A percentile compares a stretch with the other conserved stretches of the same genome.
Conservation (phyloP, 1,140 invertebrate genomes). For the Bradysia coprophila region DNA sequence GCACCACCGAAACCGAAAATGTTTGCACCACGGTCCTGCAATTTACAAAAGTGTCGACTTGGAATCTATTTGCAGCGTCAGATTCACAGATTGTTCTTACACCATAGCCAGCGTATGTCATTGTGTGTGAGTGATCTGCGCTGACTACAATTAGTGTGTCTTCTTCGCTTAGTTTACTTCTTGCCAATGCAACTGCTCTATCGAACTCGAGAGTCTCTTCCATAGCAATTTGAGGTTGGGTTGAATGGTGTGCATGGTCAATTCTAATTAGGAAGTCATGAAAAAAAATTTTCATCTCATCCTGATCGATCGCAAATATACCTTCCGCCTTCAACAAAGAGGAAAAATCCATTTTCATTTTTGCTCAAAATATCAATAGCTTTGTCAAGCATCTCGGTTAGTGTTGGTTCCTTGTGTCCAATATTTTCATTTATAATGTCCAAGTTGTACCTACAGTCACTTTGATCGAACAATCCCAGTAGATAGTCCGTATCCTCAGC, state of each 20-base stretch:
- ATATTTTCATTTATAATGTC: slow-evolving; percentile 26
- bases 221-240: slow-evolving; percentile 52
- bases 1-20: slow-evolving; percentile 29
- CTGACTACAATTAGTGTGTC: slow-evolving; percentile 66
- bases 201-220: slow-evolving; percentile 63
- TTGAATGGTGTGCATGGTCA: slow-evolving; percentile 69
- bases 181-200: slow-evolving; percentile 44
- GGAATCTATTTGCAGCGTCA: background rate
- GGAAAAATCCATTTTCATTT: slow-evolving; percentile 66
- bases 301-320: too few relatives aligned
- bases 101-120: slow-evolving; percentile 52
- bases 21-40: slow-evolving; percentile 31
- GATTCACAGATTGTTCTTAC: slow-evolving; percentile 7
- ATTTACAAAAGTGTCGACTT: background rate
- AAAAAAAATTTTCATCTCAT: too few relatives aligned
- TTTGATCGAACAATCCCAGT: slow-evolving; percentile 36
- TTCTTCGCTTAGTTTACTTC: slow-evolving; percentile 42
- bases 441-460: slow-evolving; percentile 28
- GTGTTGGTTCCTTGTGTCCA: slow-evolving; percentile 36
- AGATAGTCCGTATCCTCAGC: slow-evolving; percentile 44
- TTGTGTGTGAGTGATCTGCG: slow-evolving; percentile 64
- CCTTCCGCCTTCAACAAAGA: slow-evolving; percentile 78
- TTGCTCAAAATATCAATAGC: slow-evolving; percentile 60
- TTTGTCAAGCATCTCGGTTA: slow-evolving; percentile 65
- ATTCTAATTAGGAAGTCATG: too few relatives aligned